Base-by-base conservation (phyloP, 2,888 invertebrate species). In the Aleiodes testaceus region DNA sequence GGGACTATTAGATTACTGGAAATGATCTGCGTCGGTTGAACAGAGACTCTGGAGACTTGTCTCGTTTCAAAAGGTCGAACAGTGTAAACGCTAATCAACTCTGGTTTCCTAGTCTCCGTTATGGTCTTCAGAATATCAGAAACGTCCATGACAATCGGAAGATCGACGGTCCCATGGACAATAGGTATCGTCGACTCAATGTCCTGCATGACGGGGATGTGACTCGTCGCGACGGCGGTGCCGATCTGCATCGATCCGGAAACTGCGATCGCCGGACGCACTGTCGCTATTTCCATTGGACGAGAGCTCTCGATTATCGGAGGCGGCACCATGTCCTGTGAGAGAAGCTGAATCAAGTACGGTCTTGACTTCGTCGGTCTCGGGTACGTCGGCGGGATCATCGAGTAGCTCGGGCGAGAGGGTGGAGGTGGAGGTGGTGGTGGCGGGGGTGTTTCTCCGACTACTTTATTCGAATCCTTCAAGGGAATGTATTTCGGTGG, bases 271-370 rank as follows among this genome's bases (percentile, higher is more conserved):
- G 81, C 80, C 65, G 85, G 84, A 70, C 84, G 80, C 1, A 82
- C 80, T 0, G 85, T 84, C 3, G 82, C 80, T n/a, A 85, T 78
- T 71, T 83, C 84, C 7, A 75, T 76, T 0, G 80, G 78, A 18
- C 79, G 77, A 0, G 82, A 79, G 44, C 84, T 82, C 72, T 82
- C 80, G 2, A 75, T 74, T 6, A 73, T 70, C 12, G 81, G 78
- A 5, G 87, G 85, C 63, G 87, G 87, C 26, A 87, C 79, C 85
- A 87, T 86, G 36, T 87, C 87, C 80, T 87, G 82, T 2, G 87
- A 87, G 7, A 86, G 75, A 36, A 87, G 77, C 72, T 87, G 86
- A 22, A 82, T 82, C 16, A 87, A 78, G 79, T 84, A 86, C 2
- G 87, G 86, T 64, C 85, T 77, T 2, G 80, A 79, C 2, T 80